phyloP scores from a whole-genome alignment of 2,888 invertebrate species.

The Nycteola revayana region DNA sequence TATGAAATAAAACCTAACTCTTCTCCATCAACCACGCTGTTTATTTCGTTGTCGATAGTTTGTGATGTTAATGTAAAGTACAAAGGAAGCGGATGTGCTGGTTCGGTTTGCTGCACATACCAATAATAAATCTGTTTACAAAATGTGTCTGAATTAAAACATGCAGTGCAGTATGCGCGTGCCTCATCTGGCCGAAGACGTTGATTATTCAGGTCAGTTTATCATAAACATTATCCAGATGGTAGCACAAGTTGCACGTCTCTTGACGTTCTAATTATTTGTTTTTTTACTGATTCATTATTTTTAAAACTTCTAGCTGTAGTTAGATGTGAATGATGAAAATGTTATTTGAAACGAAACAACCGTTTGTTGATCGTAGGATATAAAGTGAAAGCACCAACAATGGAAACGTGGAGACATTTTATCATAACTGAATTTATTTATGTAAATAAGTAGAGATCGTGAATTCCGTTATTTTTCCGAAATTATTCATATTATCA shows the following conservation, averaged over 20 bases:
- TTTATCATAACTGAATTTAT: too few relatives aligned
- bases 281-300: slow-evolving; percentile 15
- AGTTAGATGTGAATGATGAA: too few relatives aligned
- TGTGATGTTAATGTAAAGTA: slow-evolving; percentile 31
- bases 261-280: slow-evolving; percentile 15
- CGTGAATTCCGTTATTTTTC: too few relatives aligned
- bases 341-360: too few relatives aligned
- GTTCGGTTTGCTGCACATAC: slow-evolving; percentile 40
- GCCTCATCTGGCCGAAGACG: slow-evolving; percentile 35
- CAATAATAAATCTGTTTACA: slow-evolving; percentile 60
- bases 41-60: slow-evolving; percentile 16
- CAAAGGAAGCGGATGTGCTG: slow-evolving; percentile 48
- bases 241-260: slow-evolving; percentile 19
- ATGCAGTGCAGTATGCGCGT: slow-evolving; percentile 39
- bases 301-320: slow-evolving; percentile 8
- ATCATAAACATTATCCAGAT: slow-evolving; percentile 45
- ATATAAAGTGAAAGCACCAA: too few relatives aligned
- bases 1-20: not conserved
- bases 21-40: slow-evolving; percentile 8
- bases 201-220: slow-evolving; percentile 45
- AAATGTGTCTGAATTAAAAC: slow-evolving; percentile 56
- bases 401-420: too few relatives aligned
- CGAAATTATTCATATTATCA: too few relatives aligned
- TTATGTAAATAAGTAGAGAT: too few relatives aligned
- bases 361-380: too few relatives aligned